These are phyloP conservation scores for Napeogenes inachia DNA, from an alignment of 2,888 invertebrate genomes.

Conservation along the genomic window DNA sequence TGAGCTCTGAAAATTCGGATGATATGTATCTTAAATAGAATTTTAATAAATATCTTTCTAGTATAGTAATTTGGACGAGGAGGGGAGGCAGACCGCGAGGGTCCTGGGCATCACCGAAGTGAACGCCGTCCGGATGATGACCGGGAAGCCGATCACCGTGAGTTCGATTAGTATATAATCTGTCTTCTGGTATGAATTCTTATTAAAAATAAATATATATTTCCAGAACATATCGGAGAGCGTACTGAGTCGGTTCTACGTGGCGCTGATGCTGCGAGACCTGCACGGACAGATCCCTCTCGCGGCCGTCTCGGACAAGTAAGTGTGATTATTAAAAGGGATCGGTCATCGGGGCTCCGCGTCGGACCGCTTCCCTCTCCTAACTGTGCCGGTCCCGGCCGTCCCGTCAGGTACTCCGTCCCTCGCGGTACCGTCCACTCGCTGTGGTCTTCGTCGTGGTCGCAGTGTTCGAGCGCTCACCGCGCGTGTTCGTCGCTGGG, in stretches of 20 bases:
- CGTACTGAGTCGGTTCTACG: conserved; percentile 87
- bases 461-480: conserved; percentile 86
- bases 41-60: conserved; percentile 40
- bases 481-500: conserved; percentile 88
- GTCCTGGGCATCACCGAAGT: conserved; percentile 88
- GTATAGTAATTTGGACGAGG: conserved; percentile 80
- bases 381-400: too few relatives aligned
- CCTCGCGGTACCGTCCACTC: conserved; percentile 89
- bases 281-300: conserved; percentile 83
- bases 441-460: conserved; percentile 82
- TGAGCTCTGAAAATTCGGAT: conserved; percentile 45
- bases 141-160: conserved; percentile 81
- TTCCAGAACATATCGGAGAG: conserved; percentile 77
- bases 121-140: conserved; percentile 81
- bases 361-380: too few relatives aligned
- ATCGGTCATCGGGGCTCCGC: too few relatives aligned
- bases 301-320: conserved; percentile 82
- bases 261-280: conserved; percentile 90
- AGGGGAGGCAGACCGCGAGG: conserved; percentile 83
- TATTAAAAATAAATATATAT: not conserved
- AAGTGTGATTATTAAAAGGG: conserved; percentile 27
- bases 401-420: conserved; percentile 67
- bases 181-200: not conserved
- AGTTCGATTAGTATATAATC: conserved; percentile 26
- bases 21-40: not conserved